Conservation (phyloP, 2,113 vertebrate species). For the Dicerorhinus sumatrensis region DNA sequence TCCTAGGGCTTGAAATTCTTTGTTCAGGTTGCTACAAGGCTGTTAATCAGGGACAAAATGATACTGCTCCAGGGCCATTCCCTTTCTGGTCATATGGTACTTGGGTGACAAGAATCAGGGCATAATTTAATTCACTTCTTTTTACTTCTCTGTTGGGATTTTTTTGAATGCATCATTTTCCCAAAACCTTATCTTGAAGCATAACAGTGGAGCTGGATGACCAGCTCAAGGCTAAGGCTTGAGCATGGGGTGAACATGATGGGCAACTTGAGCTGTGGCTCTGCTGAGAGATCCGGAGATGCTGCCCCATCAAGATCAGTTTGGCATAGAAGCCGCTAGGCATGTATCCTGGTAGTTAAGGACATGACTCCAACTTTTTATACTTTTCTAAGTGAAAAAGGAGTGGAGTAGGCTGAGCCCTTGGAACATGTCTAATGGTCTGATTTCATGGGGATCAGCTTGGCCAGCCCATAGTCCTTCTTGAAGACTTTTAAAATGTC, state of each 20-base stretch:
- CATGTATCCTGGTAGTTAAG: not conserved
- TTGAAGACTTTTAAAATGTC: not conserved
- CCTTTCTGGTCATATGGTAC: not conserved
- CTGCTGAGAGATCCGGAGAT: not conserved
- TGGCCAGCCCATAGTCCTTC: not conserved
- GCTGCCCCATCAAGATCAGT: not conserved
- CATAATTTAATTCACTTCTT: constrained; percentile 3
- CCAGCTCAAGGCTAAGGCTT: not conserved
- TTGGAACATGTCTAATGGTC: not conserved
- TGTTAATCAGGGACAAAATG: not conserved
- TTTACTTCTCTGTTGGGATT: not conserved
- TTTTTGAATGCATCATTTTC: not conserved
- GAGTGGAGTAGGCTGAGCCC: not conserved
- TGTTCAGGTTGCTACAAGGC: not conserved
- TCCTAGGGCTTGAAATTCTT: constrained; percentile 39
- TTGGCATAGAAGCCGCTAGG: not conserved
- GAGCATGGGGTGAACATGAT: not conserved
- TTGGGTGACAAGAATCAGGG: constrained; percentile 4
- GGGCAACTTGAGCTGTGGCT: not conserved
- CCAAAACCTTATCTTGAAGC: not conserved
- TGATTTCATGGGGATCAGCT: not conserved
- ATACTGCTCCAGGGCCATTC: not conserved
- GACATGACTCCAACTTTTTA: not conserved
- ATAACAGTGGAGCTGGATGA: not conserved
- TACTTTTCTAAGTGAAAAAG: not conserved